Percentiles rank a stretch among this genome's conserved stretches.
These are phyloP conservation scores for Tenebrio molitor DNA, from an alignment of 1,140 invertebrate genomes.

Conservation along the genomic window DNA sequence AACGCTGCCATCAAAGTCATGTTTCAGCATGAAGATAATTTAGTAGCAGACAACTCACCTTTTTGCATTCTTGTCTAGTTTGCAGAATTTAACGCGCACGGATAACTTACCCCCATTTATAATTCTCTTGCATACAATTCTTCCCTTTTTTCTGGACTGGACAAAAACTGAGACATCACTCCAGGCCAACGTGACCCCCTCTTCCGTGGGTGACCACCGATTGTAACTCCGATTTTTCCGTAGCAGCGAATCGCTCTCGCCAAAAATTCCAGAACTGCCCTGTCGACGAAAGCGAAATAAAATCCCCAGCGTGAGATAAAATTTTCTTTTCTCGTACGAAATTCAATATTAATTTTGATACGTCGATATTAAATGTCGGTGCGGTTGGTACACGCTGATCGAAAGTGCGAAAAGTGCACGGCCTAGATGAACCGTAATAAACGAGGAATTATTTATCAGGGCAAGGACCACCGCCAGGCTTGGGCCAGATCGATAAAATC, in stretches of 20 bases:
- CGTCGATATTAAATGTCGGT: slow-evolving; percentile 4
- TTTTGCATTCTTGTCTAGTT: no score
- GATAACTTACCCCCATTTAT: slow-evolving; percentile 76
- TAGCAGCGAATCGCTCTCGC: slow-evolving; percentile 1
- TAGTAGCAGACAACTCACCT: no score
- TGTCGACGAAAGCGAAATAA: background rate
- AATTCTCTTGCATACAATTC: slow-evolving; percentile 73
- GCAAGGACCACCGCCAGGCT: background rate
- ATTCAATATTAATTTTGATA: slow-evolving; percentile 16
- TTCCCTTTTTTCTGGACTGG: slow-evolving; percentile 71
- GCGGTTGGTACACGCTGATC: slow-evolving; percentile 1
- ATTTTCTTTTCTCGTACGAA: background rate
- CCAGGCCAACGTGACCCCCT: slow-evolving; percentile 80
- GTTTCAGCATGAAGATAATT: no score
- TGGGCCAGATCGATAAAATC: background rate
- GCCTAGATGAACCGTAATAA: background rate
- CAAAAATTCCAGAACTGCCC: slow-evolving; percentile 35
- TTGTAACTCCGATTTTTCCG: slow-evolving; percentile 64
- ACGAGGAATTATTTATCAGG: background rate
- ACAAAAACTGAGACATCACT: slow-evolving; percentile 80
- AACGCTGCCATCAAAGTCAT: no score
- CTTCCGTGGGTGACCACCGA: slow-evolving; percentile 70
- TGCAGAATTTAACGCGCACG: no score
- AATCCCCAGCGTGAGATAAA: no score
- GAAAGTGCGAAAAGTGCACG: background rate